Evolutionary conservation across 2,113 vertebrate genomes (phyloP).

Genomic region (Promerops cafer): DNA sequence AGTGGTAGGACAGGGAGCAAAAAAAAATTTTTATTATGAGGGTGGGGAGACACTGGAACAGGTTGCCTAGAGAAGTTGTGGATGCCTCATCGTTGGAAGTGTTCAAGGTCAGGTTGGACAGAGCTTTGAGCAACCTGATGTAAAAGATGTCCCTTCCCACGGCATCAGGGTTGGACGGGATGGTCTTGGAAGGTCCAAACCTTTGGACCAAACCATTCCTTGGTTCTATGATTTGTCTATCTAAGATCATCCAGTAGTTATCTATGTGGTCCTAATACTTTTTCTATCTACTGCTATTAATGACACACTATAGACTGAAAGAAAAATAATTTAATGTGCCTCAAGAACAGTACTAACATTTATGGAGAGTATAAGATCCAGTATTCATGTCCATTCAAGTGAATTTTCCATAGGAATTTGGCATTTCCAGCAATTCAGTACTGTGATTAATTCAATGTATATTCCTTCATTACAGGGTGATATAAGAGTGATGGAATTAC

Average conservation of each 20-base stretch:
- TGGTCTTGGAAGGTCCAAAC: not conserved
- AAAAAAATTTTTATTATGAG: not conserved
- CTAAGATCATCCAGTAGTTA: not conserved
- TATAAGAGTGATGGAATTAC: not conserved
- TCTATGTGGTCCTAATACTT: not conserved
- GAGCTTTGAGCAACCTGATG: not conserved
- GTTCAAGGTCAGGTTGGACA: not conserved
- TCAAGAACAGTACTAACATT: not conserved
- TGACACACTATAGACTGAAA: not conserved
- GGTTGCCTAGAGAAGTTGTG: not conserved
- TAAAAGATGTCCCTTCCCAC: not conserved
- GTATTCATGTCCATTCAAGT: not conserved
- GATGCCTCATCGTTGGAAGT: fast-evolving
- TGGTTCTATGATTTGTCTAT: not conserved
- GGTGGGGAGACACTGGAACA: not conserved
- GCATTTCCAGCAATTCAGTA: not conserved
- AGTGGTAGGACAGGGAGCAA: not conserved
- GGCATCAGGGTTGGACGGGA: not conserved
- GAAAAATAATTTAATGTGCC: not conserved
- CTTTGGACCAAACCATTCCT: not conserved
- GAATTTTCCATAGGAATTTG: not conserved
- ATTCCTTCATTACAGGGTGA: not conserved
- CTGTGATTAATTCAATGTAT: not conserved
- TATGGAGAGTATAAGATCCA: not conserved
- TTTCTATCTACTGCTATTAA: not conserved